Base-by-base conservation (phyloP, 2,113 vertebrate genomes). In the Vulpes vulpes region DNA sequence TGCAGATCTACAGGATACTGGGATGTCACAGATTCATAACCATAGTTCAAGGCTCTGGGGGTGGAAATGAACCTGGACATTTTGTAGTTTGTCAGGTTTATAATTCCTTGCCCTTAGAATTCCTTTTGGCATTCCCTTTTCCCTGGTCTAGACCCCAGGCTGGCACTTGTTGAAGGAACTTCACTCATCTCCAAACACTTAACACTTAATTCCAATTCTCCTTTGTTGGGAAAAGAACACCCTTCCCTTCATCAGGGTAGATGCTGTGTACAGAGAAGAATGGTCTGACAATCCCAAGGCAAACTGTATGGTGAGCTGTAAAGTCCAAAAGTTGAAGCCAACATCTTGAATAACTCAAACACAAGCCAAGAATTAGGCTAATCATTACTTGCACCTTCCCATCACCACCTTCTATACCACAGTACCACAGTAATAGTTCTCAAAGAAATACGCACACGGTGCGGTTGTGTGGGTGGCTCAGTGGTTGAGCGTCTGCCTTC, bases 241-340 rank as follows among this genome's bases (percentile, higher is more conserved):
- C 55, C 35, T 32, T 49, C 60, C 27, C 8, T 3, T 23, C 30
- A 14, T 64, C 84, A 86, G 5, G 73, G 9, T 9, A 74, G 38
- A 43, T 3, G 1, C 51, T 32, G 4, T 4, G 0, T 20, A 27
- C 1, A 3, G n/a, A 23, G 23, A 49, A 64, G 10, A n/a, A 8
- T 4, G 15, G 23, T 59, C 55, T n/a, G 16, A 55, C 17, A 30
- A 27, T 35, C 49, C n/a, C n/a, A 14, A 3, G 23, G n/a, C 14
- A 1, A 19, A 35, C 60, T n/a, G 64, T 4, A 2, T 27, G 9
- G 25, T 17, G 65, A 51, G 23, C 57, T 38, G 11, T 64, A 38
- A 38, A n/a, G 69, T 49, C 94, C 69, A 71, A 76, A 73, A n/a
- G 23, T 49, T 30, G 32, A 43, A 35, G 17, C 57, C 27, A 8